Evolutionary conservation across 2,113 vertebrate genomes (phyloP), one percentile per base, ranked within the genome.

Genomic region (Coryphaenoides rupestris): DNA sequence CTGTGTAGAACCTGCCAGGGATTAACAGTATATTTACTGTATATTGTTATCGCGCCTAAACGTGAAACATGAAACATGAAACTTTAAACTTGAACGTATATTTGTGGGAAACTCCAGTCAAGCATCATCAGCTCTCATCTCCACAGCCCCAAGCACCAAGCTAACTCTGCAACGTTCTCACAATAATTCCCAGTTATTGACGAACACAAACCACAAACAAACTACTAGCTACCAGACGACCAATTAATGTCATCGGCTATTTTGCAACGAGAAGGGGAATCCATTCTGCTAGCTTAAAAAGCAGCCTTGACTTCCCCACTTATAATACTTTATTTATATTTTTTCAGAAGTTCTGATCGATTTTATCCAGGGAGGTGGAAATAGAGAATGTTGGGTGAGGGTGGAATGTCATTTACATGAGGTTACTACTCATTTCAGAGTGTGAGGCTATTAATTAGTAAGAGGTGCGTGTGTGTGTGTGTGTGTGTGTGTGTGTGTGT

Each of bases 341-440:
- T 40, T 40, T 33, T 33, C 28, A 33, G 10, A 33, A 33, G 28
- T 57, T 26, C 56, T 52, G 58, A 75, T 70, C 59, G 70, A 54
- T 77, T 73, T 70, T 63, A 40, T 65, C 57, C 66, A 50, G 60
- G 65, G 33, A 12, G 33, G 33, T 40, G 13, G 9, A 40, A 40
- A 40, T 40, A 40, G 9, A 12, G 33, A 12, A 40, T 40, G 33
- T 40, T 40, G 33, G 33, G 33, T 40, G 33, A 40, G 33, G 33
- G 28, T 33, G 28, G 33, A 59, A 67, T 17, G 21, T 46, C 3
- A 60, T 55, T 69, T 3, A 24, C 65, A 12, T 13, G 62, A 28
- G 49, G 53, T 53, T 63, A 19, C 19, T n/a, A 33, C 17, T 40
- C 9, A 12, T 40, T 12, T 40, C 9, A 40, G 33, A 40, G 33